Base-by-base conservation (phyloP, 2,888 invertebrate genomes). In the Nysson spinosus region DNA sequence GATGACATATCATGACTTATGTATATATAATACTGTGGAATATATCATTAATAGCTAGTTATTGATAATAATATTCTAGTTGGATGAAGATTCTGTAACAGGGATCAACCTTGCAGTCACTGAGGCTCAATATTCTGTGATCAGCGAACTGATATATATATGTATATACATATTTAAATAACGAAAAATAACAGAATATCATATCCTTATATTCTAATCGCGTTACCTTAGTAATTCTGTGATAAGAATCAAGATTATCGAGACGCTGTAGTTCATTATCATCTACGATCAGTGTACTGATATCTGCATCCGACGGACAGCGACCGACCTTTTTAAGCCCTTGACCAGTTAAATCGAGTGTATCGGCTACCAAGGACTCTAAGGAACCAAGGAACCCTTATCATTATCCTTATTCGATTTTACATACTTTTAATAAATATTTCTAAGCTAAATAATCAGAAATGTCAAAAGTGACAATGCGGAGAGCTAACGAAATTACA, bases 241-340 rank as follows among this genome's bases (percentile, higher is more conserved):
- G 90, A 87, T 94, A 96, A 20, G 93, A 92, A 80, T 96, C 96
- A 74, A 96, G 91, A 87, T 95, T 95, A 87, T 96, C 96, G 79
- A 96, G 90, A 78, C 95, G 92, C 82, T 95, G 94, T 65, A 97
- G 88, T 84, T 95, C 95, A 89, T 97, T 97, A 83, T 95, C 94
- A 85, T 96, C 95, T 47, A 95, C 89, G 76, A 94, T 92, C 76
- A 96, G 89, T 75, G 91, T 91, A 64, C 91, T 92, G 80, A 93
- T 90, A 20, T 92, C 90, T 86, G 94, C 93, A 62, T 92, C 91
- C 51, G 90, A 88, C 69, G 92, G 91, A 82, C 93, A 93, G 88
- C 93, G 92, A 85, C 91, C 91, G 80, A 96, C 90, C 90, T 95
- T 95, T 87, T 94, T 95, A 77, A 96, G 88, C 83, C 93, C 93